Percentiles rank a stretch among this genome's conserved stretches.
Conservation (phyloP, 2,888 invertebrate species). For the Netelia inedita region DNA sequence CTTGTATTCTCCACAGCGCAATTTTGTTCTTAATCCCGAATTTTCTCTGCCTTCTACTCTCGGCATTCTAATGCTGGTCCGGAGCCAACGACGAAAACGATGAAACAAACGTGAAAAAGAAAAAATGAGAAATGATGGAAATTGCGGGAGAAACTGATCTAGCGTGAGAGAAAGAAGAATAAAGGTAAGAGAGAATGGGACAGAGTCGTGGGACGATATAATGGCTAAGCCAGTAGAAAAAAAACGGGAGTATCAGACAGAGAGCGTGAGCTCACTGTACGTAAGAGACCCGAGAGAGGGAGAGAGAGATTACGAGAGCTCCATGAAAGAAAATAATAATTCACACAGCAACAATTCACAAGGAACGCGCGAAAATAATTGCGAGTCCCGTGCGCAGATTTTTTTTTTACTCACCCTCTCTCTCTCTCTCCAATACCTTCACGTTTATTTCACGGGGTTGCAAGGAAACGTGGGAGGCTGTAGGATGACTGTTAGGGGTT, state of each 20-base stretch:
- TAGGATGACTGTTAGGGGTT: constrained; percentile 60
- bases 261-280: constrained; percentile 44
- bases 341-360: constrained; percentile 83
- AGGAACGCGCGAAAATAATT: constrained; percentile 84
- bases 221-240: constrained; percentile 64
- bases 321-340: constrained; percentile 72
- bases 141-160: constrained; percentile 72
- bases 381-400: constrained; percentile 81
- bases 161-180: constrained; percentile 66
- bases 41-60: constrained; percentile 62
- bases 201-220: constrained; percentile 71
- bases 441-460: constrained; percentile 43
- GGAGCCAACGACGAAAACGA: constrained; percentile 71
- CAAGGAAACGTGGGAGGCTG: constrained; percentile 67
- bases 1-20: constrained; percentile 22
- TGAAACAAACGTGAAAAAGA: neutral
- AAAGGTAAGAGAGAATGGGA: constrained; percentile 60
- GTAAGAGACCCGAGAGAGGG: neutral
- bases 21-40: constrained; percentile 21
- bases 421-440: constrained; percentile 26
- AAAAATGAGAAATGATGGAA: constrained; percentile 13
- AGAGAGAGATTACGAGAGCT: constrained; percentile 55
- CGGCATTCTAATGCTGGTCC: constrained; percentile 77
- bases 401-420: constrained; percentile 68
- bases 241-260: constrained; percentile 57